phyloP scores from a whole-genome alignment of 2,888 invertebrate species.

The Amphipyra berbera region DNA sequence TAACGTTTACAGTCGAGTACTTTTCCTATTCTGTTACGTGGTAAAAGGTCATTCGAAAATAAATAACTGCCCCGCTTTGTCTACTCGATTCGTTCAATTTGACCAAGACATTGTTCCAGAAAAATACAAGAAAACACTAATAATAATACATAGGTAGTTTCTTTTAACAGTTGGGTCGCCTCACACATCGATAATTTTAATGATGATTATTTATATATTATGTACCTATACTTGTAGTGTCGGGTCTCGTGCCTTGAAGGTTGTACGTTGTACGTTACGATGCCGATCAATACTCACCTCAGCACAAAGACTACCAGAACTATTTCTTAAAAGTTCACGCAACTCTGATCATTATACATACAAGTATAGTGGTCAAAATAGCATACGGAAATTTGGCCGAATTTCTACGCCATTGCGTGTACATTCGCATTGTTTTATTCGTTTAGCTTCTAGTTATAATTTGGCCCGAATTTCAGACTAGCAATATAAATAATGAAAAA shows the following conservation, averaged over 20 bases:
- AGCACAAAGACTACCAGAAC: conserved; percentile 21
- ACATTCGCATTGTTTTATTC: conserved; percentile 25
- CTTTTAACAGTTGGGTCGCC: not conserved
- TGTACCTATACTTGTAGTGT: not conserved
- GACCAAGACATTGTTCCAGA: not conserved
- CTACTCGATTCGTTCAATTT: conserved; percentile 9
- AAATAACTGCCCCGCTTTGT: conserved; percentile 14
- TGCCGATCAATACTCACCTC: conserved; percentile 52
- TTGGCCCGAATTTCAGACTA: conserved; percentile 7
- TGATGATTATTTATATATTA: not conserved
- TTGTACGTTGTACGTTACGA: conserved; percentile 32
- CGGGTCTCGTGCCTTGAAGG: conserved; percentile 28
- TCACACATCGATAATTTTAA: not conserved
- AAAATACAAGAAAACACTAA: not conserved
- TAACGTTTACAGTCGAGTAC: not conserved
- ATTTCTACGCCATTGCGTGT: conserved; percentile 33
- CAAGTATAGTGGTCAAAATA: conserved; percentile 1
- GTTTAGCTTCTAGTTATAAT: conserved; percentile 17
- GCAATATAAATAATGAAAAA: not conserved
- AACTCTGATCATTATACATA: conserved; percentile 25
- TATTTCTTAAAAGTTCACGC: conserved; percentile 14
- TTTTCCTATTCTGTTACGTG: conserved; percentile 9
- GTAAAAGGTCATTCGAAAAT: conserved; percentile 24
- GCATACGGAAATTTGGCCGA: conserved; percentile 12
- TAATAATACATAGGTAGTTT: not conserved